Evolutionary conservation across 2,113 vertebrate genomes (phyloP).

Genomic region (Phylloscopus whistleri): DNA sequence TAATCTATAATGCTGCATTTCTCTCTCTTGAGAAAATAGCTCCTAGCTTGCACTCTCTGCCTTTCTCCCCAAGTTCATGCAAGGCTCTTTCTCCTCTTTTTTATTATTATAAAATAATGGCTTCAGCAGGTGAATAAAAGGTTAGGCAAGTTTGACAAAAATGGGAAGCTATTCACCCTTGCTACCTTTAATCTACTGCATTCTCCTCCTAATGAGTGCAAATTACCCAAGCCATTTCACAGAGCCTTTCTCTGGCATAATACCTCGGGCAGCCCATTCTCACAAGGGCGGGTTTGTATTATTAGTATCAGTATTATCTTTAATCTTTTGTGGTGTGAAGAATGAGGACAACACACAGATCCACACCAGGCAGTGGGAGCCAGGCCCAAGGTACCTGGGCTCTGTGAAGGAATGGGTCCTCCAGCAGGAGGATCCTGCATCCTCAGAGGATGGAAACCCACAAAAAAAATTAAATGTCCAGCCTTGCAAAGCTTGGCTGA

Average conservation of each 20-base stretch:
- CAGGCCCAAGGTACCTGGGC: not conserved
- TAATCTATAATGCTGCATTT: slow-evolving; percentile 78
- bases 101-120: slow-evolving; percentile 81
- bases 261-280: slow-evolving; percentile 67
- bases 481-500: not conserved
- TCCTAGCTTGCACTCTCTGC: slow-evolving; percentile 71
- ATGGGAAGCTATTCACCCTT: slow-evolving; percentile 81
- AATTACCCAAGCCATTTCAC: slow-evolving; percentile 81
- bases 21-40: slow-evolving; percentile 80
- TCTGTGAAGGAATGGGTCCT: slow-evolving; percentile 48
- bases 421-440: not conserved
- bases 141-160: slow-evolving; percentile 81
- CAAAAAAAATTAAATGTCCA: not conserved
- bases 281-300: slow-evolving; percentile 68
- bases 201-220: slow-evolving; percentile 80
- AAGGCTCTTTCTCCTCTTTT: slow-evolving; percentile 70
- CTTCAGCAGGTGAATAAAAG: slow-evolving; percentile 81
- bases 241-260: slow-evolving; percentile 74
- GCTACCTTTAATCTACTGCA: slow-evolving; percentile 85
- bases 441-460: not conserved
- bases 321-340: slow-evolving; percentile 77
- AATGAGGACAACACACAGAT: slow-evolving; percentile 67
- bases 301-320: slow-evolving; percentile 76
- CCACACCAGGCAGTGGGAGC: slow-evolving; percentile 26
- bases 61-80: slow-evolving; percentile 64